phyloP scores from a whole-genome alignment of 2,888 invertebrate genomes.

The Elysia crispata region DNA sequence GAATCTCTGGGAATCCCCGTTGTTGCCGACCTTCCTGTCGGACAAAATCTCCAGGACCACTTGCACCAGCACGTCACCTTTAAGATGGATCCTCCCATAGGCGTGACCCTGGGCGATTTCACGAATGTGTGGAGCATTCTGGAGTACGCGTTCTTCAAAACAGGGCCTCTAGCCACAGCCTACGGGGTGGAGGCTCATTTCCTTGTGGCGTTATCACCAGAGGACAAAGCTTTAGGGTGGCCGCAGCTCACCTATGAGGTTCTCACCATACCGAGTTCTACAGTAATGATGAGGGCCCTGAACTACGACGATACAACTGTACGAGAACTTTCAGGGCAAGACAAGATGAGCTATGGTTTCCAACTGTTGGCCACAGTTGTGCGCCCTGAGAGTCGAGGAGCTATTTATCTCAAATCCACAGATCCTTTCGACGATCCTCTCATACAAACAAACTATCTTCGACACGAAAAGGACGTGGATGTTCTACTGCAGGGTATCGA shows the following conservation, averaged over 20 bases:
- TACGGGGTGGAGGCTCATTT: not conserved
- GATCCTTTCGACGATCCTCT: not conserved
- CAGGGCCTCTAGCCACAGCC: not conserved
- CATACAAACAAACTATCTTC: not conserved
- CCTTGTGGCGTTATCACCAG: not conserved
- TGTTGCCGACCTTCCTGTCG: not conserved
- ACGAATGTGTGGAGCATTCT: not conserved
- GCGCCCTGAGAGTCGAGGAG: not conserved
- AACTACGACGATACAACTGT: no score
- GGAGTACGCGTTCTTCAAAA: not conserved
- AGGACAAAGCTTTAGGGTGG: not conserved
- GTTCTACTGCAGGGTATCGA: not conserved
- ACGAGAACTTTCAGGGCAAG: not conserved
- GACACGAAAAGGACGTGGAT: not conserved
- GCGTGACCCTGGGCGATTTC: not conserved
- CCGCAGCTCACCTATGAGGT: not conserved
- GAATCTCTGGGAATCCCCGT: conserved; percentile 78
- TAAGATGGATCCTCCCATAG: not conserved
- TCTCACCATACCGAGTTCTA: no score
- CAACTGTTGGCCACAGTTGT: not conserved
- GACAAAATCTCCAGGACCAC: conserved; percentile 5
- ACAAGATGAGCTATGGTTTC: not conserved
- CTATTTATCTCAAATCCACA: not conserved
- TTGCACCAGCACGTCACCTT: not conserved
- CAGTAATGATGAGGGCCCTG: no score